Conservation (phyloP, 2,888 invertebrate genomes). For the Microctonus hyperodae region DNA sequence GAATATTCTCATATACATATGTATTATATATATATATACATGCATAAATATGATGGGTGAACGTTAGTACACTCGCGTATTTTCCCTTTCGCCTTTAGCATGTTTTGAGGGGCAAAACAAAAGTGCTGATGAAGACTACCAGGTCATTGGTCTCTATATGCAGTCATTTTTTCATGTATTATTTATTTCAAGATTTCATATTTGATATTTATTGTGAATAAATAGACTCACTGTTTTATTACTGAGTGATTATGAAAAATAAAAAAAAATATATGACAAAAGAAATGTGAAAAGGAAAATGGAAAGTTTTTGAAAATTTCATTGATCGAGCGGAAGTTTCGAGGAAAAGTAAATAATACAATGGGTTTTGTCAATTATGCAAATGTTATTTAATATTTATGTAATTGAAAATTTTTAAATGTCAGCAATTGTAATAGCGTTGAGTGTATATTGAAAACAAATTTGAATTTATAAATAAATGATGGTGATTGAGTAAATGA, state of each 20-base stretch:
- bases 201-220: no score
- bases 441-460: no score
- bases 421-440: constrained; percentile 13
- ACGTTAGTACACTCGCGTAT: not conserved
- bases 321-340: constrained; percentile 23
- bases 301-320: constrained; percentile 20
- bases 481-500: not conserved
- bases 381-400: not conserved
- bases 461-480: not conserved
- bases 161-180: constrained; percentile 31
- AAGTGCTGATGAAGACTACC: constrained; percentile 45
- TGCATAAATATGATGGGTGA: no score
- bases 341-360: constrained; percentile 38
- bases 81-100: not conserved
- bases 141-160: constrained; percentile 44
- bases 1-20: not conserved
- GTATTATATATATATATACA: no score
- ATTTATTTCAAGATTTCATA: not conserved
- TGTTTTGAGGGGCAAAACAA: constrained; percentile 28
- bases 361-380: constrained; percentile 3
- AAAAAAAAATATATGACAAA: not conserved
- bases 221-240: no score
- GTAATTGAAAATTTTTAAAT: constrained; percentile 12
- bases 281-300: constrained; percentile 2
- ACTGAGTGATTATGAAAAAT: not conserved